Base-by-base conservation (phyloP, 1,140 invertebrate genomes). In the Nilaparvata lugens region DNA sequence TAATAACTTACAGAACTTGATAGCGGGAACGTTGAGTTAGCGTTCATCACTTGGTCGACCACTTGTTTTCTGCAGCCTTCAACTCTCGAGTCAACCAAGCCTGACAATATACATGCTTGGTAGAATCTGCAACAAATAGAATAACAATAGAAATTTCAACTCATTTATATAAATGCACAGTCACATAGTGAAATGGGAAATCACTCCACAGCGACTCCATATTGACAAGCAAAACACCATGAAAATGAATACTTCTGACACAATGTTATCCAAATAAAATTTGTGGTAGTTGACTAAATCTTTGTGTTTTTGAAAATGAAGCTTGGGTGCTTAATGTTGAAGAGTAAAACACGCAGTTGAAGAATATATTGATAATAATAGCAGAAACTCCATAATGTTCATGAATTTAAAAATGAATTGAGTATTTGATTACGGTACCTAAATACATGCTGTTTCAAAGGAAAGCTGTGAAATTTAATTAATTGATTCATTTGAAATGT, bases 101-200 rank as follows among this genome's bases (percentile, higher is more conserved):
- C 53, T 24, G 63, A 61, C 18, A 66, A 48, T 6, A 64, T 55
- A 57, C 62, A 64, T 31, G 62, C 53, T 62, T 56, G 59, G 28
- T 59, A 66, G 45, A 66, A 66, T 24, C 65, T 66, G 60, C 4
- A 61, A 55, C n/a, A 45, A 53, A 57, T 52, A 54, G 45, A 23
- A 54, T 28, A 28, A 58, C 4, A 48, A 16, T 11, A 4, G 2
- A 4, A 2, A 48, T 6, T 19, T 19, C 5, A 4, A 48, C 9
- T 40, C 38, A 9, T 40, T 40, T 40, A n/a, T 40, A n/a, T 40
- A 40, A 40, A 40, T 9, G n/a, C n/a, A 40, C 9, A n/a, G 38
- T 40, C 38, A 40, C 38, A 40, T n/a, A 40, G 38, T 40, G 38
- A 40, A 40, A 9, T 9, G n/a, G n/a, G 38, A n/a, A 40, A 9